phyloP scores from a whole-genome alignment of 2,113 vertebrate species.

The Steatornis caripensis region DNA sequence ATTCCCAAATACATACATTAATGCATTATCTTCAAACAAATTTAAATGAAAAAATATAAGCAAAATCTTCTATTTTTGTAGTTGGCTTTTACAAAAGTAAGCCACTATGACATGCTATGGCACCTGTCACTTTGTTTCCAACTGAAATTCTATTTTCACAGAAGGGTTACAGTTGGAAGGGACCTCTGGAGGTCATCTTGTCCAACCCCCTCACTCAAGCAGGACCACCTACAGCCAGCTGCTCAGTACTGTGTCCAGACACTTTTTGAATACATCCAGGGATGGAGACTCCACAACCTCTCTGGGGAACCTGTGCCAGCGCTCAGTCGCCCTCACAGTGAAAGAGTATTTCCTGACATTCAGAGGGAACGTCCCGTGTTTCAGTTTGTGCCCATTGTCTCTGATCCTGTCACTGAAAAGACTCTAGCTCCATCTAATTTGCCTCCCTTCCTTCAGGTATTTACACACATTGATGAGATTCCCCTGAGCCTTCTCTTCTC shows the following conservation, averaged over 20 bases:
- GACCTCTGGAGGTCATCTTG: not conserved
- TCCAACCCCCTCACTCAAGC: not conserved
- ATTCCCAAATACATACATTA: not conserved
- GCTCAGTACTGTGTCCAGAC: not conserved
- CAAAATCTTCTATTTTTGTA: not conserved
- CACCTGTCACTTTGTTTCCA: not conserved
- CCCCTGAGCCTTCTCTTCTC: not conserved
- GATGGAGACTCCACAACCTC: not conserved
- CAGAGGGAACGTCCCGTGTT: not conserved
- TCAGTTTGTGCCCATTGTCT: fast-evolving
- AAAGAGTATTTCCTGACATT: not conserved
- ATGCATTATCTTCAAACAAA: not conserved
- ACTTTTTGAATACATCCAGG: not conserved
- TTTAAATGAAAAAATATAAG: not conserved
- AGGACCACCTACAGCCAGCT: not conserved
- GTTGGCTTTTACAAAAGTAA: not conserved
- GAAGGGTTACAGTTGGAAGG: not conserved
- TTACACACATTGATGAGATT: not conserved
- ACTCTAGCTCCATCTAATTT: not conserved
- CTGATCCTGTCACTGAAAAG: not conserved
- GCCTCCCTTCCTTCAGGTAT: not conserved
- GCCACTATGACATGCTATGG: not conserved
- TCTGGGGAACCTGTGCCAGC: not conserved
- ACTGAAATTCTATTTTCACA: not conserved
- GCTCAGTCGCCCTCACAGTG: not conserved